Percentiles rank a stretch among this genome's conserved stretches.
Evolutionary conservation across 2,888 invertebrate genomes (phyloP).

Genomic region (Drosophila testacea): DNA sequence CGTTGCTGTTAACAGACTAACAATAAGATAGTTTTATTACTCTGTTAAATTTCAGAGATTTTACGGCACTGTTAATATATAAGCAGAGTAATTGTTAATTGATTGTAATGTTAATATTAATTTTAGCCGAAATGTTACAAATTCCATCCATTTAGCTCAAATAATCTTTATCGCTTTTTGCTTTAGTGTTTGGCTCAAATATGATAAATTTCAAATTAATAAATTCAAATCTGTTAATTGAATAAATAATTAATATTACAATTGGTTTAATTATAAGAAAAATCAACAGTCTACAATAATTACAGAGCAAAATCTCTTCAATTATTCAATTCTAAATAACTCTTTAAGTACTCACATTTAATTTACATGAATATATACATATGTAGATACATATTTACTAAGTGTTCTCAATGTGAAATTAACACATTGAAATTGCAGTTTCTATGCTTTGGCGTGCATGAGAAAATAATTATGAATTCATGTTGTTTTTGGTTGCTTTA

Average conservation of each 20-base stretch:
- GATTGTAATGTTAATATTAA: no score
- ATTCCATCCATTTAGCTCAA: no score
- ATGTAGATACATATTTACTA: not conserved
- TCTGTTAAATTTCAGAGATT: no score
- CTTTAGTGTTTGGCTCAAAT: no score
- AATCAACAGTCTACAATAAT: not conserved
- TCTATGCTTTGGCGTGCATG: constrained; percentile 1
- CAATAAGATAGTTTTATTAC: not conserved
- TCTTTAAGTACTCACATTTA: not conserved
- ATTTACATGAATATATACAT: not conserved
- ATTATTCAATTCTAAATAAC: constrained; percentile 3
- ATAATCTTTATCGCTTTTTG: no score
- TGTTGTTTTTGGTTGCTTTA: constrained; percentile 3
- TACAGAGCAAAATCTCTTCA: no score
- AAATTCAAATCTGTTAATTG: not conserved
- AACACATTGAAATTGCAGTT: constrained; percentile 6
- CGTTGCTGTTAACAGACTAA: not conserved
- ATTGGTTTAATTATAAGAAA: not conserved
- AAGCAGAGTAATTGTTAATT: not conserved
- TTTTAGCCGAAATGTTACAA: no score
- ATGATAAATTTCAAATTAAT: not conserved
- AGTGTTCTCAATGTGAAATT: constrained; percentile 1
- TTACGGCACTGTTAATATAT: not conserved
- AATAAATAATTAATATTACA: not conserved
- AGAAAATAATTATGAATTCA: constrained; percentile 12